Evolutionary conservation across 1,140 invertebrate genomes (phyloP), one percentile per base, ranked within the genome.

Genomic region (Phenacoccus solenopsis): DNA sequence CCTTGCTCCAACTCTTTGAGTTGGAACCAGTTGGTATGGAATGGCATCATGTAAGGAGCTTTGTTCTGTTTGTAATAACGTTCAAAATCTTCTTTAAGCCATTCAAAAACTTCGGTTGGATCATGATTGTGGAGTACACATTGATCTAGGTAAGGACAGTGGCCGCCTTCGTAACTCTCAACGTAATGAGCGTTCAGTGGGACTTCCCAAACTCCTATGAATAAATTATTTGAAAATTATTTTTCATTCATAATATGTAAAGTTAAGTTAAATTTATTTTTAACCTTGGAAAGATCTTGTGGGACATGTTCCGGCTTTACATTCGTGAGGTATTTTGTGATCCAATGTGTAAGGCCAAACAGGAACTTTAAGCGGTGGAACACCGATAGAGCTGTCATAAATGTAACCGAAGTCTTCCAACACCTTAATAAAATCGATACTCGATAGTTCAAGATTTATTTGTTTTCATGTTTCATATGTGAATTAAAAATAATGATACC

Each of bases 11-110:
- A 80, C 73, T 88, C 89, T 73, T 92, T 90, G 67, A 92, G 91
- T 76, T 93, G 91, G 83, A 96, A 95, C 93, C 92, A 96, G 79
- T 94, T 95, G 10, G 92, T 94, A 73, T 94, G 91, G 84, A 95
- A 92, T 4, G 92, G 87, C 88, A 95, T 91, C 89, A 93, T 92
- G 76, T 95, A 94, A 0, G 93, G 93, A 0, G 93, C 93, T 72
- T 89, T 83, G 77, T 94, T 94, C 76, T 91, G 88, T 32, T 89
- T 86, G 74, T 94, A 94, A 76, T 91, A 87, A 27, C 91, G 81
- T 57, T 85, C 85, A 78, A 96, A 96, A 77, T 96, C 94, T 81
- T 95, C 92, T 76, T 90, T 87, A 0, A 96, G 82, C 91, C 93
- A 96, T 75, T 93, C 88, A 30, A 93, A 86, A 16, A 96, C 91